Evolutionary conservation across 1,140 invertebrate genomes (phyloP), one percentile per base, ranked within the genome.

Genomic region (Hylyphantes graminicola): DNA sequence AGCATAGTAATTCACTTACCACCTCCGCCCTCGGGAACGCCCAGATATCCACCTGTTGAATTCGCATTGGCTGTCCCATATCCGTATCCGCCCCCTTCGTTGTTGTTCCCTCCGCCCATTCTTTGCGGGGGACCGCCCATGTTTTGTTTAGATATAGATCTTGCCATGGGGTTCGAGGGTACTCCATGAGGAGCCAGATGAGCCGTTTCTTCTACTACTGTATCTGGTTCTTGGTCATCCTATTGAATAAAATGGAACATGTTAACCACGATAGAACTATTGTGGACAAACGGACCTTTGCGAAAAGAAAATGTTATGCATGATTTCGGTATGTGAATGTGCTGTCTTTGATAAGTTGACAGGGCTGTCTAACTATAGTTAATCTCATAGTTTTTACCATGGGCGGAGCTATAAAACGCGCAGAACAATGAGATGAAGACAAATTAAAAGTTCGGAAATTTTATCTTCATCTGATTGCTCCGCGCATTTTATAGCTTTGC

Each of bases 151-250:
- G 96, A 97, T 7, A 97, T 91, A 35, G 96, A 96, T 79, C 96
- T 92, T 0, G 96, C 96, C 87, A 98, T 94, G 8, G 90, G 96
- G 91, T 96, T 96, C 87, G 95, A 96, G n/a, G 97, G 97, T 19
- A 99, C 97, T 9, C 97, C 97, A 88, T 98, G 96, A 0, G 97
- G 97, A 17, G 96, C 97, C 87, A 98, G 91, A 89, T 97, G 96
- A 50, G 93, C 92, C 8, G 94, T 95, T 87, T 95, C 95, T 88
- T 96, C 95, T 1, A 95, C 93, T 48, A 95, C 94, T 90, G 89
- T 87, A 35, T 89, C 88, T 0, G 89, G 85, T 35, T 96, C 95
- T 89, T 96, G 94, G 35, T 94, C 94, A 51, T 96, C 91, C 77
- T 95, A 93, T 6, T 9, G 11, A 48, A 21, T 57, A 35, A 15